Evolutionary conservation across 2,113 vertebrate species (phyloP), one percentile per base, ranked within the genome.

Genomic region (Lagopus leucura): DNA sequence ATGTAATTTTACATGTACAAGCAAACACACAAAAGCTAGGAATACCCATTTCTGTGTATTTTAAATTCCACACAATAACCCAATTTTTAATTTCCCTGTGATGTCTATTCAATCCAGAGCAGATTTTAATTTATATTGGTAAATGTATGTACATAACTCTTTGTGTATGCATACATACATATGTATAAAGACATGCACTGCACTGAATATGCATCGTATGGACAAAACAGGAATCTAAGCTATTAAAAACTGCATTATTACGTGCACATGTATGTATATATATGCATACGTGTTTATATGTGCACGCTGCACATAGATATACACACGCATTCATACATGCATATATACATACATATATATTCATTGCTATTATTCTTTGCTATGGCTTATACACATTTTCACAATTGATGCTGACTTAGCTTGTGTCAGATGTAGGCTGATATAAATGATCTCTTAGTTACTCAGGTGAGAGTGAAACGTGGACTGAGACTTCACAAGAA

Each of bases 351-450:
- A 16, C 15, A 63, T 25, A 16, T 20, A 78, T 12, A n/a, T 21
- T 30, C 1, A 32, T 8, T 8, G 14, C 34, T 36, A 36, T 60
- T 60, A 34, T 63, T 70, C n/a, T 93, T 90, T 88, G 32, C 47
- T 50, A 34, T 2, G 2, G 28, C 22, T 0, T 0, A 57, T 27
- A 67, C 0, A 25, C 13, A 28, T 63, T 48, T 83, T 86, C 58
- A 61, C 30, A 50, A 10, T 7, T 36, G 65, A 43, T 67, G 47
- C 24, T 89, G 57, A 60, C 55, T 40, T 75, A 69, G 58, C 18
- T 43, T 43, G 27, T 61, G 50, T 14, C 47, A 80, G 50, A 54
- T 75, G 13, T 57, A 40, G 17, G 15, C 28, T 79, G 67, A 34
- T 58, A 58, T 10, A 82, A 85, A 82, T 7, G 8, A 91, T 36